Evolutionary conservation across 1,140 invertebrate species (phyloP).

Genomic region (Dreissena rostriformis): DNA sequence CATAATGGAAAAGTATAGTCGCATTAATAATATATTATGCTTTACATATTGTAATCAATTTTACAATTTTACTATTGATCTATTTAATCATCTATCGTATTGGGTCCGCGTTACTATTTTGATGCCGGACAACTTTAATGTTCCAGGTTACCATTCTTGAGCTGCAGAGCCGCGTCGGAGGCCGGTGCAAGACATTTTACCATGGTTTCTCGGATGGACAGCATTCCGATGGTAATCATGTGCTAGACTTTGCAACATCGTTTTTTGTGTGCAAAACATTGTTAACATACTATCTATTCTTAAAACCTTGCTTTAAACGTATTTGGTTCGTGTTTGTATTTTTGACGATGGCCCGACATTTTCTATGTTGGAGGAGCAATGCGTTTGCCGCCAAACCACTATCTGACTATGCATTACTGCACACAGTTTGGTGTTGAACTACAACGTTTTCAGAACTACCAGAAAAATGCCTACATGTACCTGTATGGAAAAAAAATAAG

Average conservation of each 20-base stretch:
- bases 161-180: conserved; percentile 11
- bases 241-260: background rate
- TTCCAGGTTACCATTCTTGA: conserved; percentile 44
- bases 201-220: conserved; percentile 21
- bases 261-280: background rate
- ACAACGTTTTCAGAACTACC: conserved; percentile 39
- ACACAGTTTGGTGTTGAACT: conserved; percentile 34
- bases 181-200: conserved; percentile 37
- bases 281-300: background rate
- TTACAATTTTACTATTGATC: too few relatives aligned
- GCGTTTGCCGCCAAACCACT: conserved; percentile 54
- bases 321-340: background rate
- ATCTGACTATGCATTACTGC: conserved; percentile 55
- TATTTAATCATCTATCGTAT: too few relatives aligned
- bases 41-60: too few relatives aligned
- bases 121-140: too few relatives aligned
- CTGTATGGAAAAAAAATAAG: conserved; percentile 39
- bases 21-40: too few relatives aligned
- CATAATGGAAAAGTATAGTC: too few relatives aligned
- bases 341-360: background rate
- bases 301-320: background rate
- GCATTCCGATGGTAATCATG: conserved; percentile 27
- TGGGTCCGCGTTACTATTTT: too few relatives aligned
- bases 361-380: conserved; percentile 54
- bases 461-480: conserved; percentile 35